Evolutionary conservation across 1,140 invertebrate genomes (phyloP).

Genomic region (Drosophila lowei): DNA sequence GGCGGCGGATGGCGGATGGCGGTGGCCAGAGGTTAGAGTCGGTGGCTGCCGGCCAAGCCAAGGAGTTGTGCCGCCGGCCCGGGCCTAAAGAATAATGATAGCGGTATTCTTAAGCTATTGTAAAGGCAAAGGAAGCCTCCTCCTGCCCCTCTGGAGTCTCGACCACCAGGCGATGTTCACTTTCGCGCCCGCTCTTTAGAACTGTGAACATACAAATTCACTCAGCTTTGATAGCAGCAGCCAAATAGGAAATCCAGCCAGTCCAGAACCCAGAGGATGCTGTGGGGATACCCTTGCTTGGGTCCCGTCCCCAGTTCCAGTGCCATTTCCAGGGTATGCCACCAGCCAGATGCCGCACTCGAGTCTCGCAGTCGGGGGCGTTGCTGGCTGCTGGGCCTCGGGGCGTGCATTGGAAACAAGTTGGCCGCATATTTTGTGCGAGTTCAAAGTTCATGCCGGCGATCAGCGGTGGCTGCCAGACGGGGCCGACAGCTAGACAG

Average conservation of each 20-base stretch:
- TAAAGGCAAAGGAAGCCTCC: constrained; percentile 50
- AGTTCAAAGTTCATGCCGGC: constrained; percentile 71
- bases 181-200: constrained; percentile 80
- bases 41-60: constrained; percentile 30
- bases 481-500: constrained; percentile 43
- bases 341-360: constrained; percentile 44
- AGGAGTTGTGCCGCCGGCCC: constrained; percentile 50
- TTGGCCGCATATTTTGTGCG: constrained; percentile 78
- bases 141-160: not conserved
- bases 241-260: constrained; percentile 61
- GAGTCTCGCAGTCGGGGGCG: constrained; percentile 59
- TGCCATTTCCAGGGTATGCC: not conserved
- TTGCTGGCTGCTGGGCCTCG: constrained; percentile 55
- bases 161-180: constrained; percentile 52
- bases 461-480: constrained; percentile 39
- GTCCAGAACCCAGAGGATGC: not conserved
- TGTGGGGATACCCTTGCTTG: not conserved
- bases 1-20: constrained; percentile 28
- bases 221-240: constrained; percentile 76
- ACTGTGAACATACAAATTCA: constrained; percentile 83
- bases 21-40: constrained; percentile 35
- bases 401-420: constrained; percentile 74
- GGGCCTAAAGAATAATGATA: constrained; percentile 82
- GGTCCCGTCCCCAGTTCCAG: too few relatives aligned
- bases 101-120: constrained; percentile 83